Percentiles rank a stretch among this genome's conserved stretches.
Conservation (phyloP, 2,888 invertebrate genomes). For the Junonia oenone region DNA sequence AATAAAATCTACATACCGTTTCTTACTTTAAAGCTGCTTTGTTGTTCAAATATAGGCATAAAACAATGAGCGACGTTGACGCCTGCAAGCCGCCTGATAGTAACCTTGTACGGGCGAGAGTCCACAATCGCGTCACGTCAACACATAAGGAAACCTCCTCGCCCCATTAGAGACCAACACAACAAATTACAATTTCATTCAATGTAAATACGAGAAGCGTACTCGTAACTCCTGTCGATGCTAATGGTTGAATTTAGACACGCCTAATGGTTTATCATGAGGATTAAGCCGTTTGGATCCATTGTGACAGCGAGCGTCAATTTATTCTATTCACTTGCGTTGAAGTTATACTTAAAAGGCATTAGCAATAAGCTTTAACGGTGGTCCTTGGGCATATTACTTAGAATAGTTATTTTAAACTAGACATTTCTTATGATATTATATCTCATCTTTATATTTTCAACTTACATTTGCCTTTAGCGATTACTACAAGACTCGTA, state of each 20-base stretch:
- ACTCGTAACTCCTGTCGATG: constrained; percentile 45
- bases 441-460: constrained; percentile 6
- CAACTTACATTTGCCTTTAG: constrained; percentile 4
- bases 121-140: constrained; percentile 44
- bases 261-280: constrained; percentile 59
- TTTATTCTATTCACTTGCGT: constrained; percentile 41
- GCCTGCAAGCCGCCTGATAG: constrained; percentile 39
- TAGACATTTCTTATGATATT: constrained; percentile 10
- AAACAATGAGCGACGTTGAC: constrained; percentile 59
- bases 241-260: constrained; percentile 63
- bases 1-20: constrained; percentile 18
- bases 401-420: constrained; percentile 12
- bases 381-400: constrained; percentile 25
- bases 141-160: constrained; percentile 52
- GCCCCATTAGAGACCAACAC: constrained; percentile 49
- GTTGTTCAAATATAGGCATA: constrained; percentile 47
- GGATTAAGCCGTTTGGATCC: constrained; percentile 60
- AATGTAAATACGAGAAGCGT: constrained; percentile 63
- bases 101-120: constrained; percentile 48
- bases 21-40: constrained; percentile 31
- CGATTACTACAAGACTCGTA: constrained; percentile 4
- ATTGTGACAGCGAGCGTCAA: constrained; percentile 46
- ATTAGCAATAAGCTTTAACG: constrained; percentile 28
- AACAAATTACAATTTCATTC: constrained; percentile 75
- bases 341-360: constrained; percentile 38